A percentile compares a stretch with the other conserved stretches of the same genome.
Evolutionary conservation across 2,797 vertebrate species (phyloP).

Genomic region (Chaetodon trifasciatus): DNA sequence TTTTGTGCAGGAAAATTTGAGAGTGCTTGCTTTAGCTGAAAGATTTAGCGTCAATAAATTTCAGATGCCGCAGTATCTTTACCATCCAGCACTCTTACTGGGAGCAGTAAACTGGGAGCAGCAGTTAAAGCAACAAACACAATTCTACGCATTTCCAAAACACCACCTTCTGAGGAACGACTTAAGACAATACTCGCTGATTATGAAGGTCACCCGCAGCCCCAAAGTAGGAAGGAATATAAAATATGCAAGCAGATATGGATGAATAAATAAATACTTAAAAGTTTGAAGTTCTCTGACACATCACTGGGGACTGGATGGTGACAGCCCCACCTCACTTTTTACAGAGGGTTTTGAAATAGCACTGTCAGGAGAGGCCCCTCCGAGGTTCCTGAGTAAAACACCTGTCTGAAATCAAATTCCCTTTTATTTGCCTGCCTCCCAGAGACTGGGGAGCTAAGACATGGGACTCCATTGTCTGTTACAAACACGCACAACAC

Average conservation of each 20-base stretch:
- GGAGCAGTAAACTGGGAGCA: not conserved
- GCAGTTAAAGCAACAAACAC: slow-evolving; percentile 10
- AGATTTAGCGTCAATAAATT: slow-evolving; percentile 50
- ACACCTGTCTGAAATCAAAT: slow-evolving; percentile 77
- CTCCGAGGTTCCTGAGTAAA: slow-evolving; percentile 64
- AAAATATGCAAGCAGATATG: slow-evolving; percentile 72
- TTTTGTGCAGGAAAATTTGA: slow-evolving; percentile 34
- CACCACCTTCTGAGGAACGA: slow-evolving; percentile 17
- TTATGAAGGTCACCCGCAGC: slow-evolving; percentile 40
- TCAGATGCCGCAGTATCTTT: slow-evolving; percentile 22
- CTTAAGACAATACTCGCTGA: slow-evolving; percentile 36
- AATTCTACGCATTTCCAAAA: slow-evolving; percentile 17
- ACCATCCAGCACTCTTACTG: slow-evolving; percentile 21
- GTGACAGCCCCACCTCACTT: slow-evolving; percentile 73
- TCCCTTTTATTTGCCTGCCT: slow-evolving; percentile 63
- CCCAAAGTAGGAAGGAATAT: slow-evolving; percentile 36
- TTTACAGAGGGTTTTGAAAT: slow-evolving; percentile 66
- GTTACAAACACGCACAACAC: slow-evolving; percentile 5
- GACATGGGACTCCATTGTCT: slow-evolving; percentile 30
- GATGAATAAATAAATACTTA: slow-evolving; percentile 71
- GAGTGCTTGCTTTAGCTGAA: slow-evolving; percentile 20
- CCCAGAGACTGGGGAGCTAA: slow-evolving; percentile 48
- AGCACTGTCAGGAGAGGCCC: slow-evolving; percentile 69
- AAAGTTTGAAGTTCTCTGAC: slow-evolving; percentile 63
- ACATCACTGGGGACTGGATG: slow-evolving; percentile 53